Percentiles rank a stretch among this genome's conserved stretches.
Conservation (phyloP, 2,113 vertebrate species). For the Verasper variegatus region DNA sequence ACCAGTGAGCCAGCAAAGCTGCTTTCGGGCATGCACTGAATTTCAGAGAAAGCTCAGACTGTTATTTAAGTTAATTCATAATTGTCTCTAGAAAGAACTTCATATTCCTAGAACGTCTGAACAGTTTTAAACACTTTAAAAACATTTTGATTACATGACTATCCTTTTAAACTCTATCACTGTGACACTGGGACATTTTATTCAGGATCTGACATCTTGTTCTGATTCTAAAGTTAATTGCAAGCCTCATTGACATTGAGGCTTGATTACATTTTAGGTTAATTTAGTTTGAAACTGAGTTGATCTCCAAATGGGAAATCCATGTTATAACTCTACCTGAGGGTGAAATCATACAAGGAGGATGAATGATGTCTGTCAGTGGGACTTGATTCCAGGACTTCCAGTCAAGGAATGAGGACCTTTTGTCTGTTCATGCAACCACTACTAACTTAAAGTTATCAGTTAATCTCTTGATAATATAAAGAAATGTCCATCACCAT, state of each 20-base stretch:
- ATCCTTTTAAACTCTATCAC: background rate
- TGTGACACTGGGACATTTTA: background rate
- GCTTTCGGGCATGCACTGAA: no score
- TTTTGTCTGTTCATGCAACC: no score
- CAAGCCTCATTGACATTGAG: background rate
- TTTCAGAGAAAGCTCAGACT: background rate
- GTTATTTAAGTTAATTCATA: background rate
- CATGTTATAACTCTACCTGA: background rate
- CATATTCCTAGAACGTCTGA: background rate
- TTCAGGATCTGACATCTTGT: background rate
- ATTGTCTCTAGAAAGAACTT: background rate
- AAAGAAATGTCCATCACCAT: no score
- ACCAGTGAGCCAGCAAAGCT: no score
- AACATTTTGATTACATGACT: no score
- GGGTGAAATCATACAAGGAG: no score
- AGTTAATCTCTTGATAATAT: no score
- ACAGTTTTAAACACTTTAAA: background rate
- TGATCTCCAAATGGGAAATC: background rate
- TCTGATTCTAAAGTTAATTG: background rate
- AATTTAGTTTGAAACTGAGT: background rate
- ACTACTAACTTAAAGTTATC: no score
- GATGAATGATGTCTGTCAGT: no score
- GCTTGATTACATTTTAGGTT: slow-evolving; percentile 9
- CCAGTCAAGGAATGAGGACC: no score
- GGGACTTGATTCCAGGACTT: no score